These are phyloP conservation scores for Nomada fabriciana DNA, from an alignment of 2,888 invertebrate genomes.

Conservation along the genomic window DNA sequence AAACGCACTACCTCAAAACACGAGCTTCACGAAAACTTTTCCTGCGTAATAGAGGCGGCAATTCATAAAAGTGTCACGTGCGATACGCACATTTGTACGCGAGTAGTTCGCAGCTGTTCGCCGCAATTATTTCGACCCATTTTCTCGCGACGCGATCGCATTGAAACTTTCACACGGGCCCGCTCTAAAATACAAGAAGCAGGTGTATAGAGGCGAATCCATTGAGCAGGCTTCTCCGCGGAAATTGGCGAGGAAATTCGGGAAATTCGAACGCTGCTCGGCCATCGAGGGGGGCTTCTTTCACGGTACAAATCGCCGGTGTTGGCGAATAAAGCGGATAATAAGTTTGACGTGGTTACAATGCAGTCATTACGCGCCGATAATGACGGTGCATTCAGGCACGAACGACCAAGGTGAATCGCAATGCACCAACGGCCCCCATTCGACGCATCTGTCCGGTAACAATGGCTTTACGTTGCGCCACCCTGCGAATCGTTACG, in stretches of 20 bases:
- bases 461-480: slow-evolving; percentile 60
- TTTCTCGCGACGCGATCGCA: background rate
- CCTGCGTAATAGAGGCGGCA: too few species aligned
- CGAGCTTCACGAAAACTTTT: too few species aligned
- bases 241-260: slow-evolving; percentile 7
- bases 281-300: background rate
- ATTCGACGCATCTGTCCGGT: slow-evolving; percentile 72
- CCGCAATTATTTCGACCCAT: background rate
- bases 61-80: background rate
- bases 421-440: slow-evolving; percentile 59
- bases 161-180: slow-evolving; percentile 15
- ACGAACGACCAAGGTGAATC: slow-evolving; percentile 71
- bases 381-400: slow-evolving; percentile 78
- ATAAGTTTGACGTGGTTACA: slow-evolving; percentile 76
- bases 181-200: background rate
- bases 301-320: background rate
- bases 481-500: slow-evolving; percentile 57
- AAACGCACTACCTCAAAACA: too few species aligned
- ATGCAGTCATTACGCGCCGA: slow-evolving; percentile 77
- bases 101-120: background rate
- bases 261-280: background rate
- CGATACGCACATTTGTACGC: background rate
- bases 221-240: background rate
- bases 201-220: background rate
- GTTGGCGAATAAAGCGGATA: slow-evolving; percentile 60